Conservation (phyloP, 2,797 vertebrate species). For the Oreortyx pictus region DNA sequence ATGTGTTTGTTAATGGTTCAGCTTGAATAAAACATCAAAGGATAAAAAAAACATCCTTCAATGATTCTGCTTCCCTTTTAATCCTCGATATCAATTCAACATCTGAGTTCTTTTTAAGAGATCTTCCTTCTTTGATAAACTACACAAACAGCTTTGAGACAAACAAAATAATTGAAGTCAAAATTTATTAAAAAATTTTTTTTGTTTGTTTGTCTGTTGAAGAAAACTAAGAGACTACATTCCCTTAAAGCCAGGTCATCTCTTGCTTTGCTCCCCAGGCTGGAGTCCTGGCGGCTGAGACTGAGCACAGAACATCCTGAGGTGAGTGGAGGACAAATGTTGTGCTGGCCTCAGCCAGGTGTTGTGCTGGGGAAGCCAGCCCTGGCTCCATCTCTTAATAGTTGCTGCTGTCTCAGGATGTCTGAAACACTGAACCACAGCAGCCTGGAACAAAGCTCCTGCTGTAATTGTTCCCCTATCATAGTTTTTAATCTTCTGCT, state of each 20-base stretch:
- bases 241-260: background rate
- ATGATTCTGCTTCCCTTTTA: slow-evolving; percentile 17
- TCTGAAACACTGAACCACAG: slow-evolving; percentile 2
- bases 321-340: background rate
- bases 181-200: background rate
- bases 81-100: background rate
- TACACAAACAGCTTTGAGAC: background rate
- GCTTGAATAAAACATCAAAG: slow-evolving; percentile 32
- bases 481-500: background rate
- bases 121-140: slow-evolving; percentile 28
- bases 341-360: background rate
- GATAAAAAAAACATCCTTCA: background rate
- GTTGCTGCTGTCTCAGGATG: background rate
- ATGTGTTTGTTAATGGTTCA: background rate
- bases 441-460: background rate
- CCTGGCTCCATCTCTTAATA: background rate
- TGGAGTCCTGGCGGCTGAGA: background rate
- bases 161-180: slow-evolving; percentile 3
- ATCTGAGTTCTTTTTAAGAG: background rate
- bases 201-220: background rate
- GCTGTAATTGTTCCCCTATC: background rate
- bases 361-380: background rate
- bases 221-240: background rate
- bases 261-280: background rate
- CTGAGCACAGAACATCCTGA: background rate